Evolutionary conservation across 2,113 vertebrate genomes (phyloP), one percentile per base, ranked within the genome.

Genomic region (Rhea americana): DNA sequence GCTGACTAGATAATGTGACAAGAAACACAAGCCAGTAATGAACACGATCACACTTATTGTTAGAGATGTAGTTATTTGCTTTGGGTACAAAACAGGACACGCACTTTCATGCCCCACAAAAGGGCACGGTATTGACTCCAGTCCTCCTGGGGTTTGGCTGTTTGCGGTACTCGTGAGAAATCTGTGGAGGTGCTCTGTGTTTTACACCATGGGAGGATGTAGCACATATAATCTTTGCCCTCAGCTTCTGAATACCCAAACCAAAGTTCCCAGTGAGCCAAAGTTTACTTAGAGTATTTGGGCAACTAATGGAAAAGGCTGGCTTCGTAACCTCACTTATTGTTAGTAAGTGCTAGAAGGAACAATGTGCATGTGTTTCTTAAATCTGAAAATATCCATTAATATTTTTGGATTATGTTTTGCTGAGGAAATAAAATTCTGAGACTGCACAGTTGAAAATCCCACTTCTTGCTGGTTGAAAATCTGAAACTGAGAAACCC

Each of bases 371-470:
- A 5, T 28, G 47, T 8, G 39, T 47, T 39, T 77, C 45, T 71
- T 26, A 22, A 62, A 70, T 66, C 32, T 9, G 1, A 67, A 85
- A 77, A 7, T 14, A 70, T 15, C 50, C 75, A 41, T 21, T 50
- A 7, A 50, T 37, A 7, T 67, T 70, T 85, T 77, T 76, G 62
- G 19, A 25, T 87, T 65, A 47, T 48, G 73, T 85, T 87, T 37
- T 24, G 20, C 11, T 26, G 41, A 90, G 55, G 50, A 87, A 93
- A 91, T 90, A 88, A 89, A 95, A 37, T 18, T 9, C 76, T 13
- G 16, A 28, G 47, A 45, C 25, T 26, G 58, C 16, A 18, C 45
- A 8, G 41, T 3, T 90, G 76, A 62, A 90, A 85, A 85, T 74
- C 8, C 72, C 45, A 17, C 56, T 66, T 83, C 50, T 82, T 91